Evolutionary conservation across 2,797 vertebrate genomes (phyloP), one percentile per base, ranked within the genome.

Genomic region (Hirundo rustica): DNA sequence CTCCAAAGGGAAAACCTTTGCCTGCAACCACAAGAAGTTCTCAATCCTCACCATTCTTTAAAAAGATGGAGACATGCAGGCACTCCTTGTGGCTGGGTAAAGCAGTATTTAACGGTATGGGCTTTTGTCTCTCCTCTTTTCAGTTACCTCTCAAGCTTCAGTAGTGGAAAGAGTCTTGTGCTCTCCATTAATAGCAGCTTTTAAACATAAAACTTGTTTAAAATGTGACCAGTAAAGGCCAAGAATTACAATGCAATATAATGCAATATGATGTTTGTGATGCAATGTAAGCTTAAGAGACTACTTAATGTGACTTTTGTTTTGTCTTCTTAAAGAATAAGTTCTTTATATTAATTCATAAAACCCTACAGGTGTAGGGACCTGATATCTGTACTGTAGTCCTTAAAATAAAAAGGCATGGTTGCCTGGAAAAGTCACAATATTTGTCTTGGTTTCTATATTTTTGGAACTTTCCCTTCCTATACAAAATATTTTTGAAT

Each of bases 401-500:
- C 26, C 32, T 61, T 91, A 78, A 91, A 93, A 60, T 60, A 9
- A 53, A n/a, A 54, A 53, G 11, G 9, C 4, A 8, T 25, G 36
- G 7, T 72, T 92, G 32, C 13, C 36, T 75, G 45, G 32, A 50
- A 54, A 66, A 66, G 34, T 71, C 34, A 65, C 14, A 36, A 1
- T 74, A 20, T 34, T 48, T 7, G 22, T 75, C 47, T 36, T 88
- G 5, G 7, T 68, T 92, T 84, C 23, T 71, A 1, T 53, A 21
- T 26, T 79, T 85, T 84, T 92, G 21, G 53, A 92, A 85, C 42
- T 85, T 85, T 7, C 27, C 7, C 10, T 75, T 87, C 21, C 30
- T 86, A n/a, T 76, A n/a, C 7, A 34, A 66, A 93, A 74, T 87
- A 81, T 87, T 95, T 85, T 93, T 42, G 23, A 87, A 92, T 93